Evolutionary conservation across 2,113 vertebrate species (phyloP), one percentile per base, ranked within the genome.

Genomic region (Alectura lathami): DNA sequence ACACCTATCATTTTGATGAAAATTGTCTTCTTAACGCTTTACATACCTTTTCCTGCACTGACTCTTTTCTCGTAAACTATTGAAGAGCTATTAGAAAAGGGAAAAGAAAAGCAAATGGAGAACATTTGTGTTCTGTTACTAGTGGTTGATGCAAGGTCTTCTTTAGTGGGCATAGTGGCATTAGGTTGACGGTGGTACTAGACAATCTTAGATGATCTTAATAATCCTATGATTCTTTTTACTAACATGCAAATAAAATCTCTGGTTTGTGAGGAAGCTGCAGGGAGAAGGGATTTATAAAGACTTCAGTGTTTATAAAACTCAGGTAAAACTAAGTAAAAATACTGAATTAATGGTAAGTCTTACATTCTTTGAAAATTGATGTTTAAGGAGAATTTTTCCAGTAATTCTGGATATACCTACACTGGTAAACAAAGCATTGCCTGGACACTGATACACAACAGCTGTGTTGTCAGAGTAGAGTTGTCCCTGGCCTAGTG

Each of bases 21-120:
- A 56, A 13, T 6, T 54, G 1, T 16, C 27, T 70, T 15, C n/a
- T 45, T 75, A 26, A 7, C 0, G 0, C 17, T 92, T 85, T 67
- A 43, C 20, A 18, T 43, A 23, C 2, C 9, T 53, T 43, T 74
- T 5, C 23, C 23, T 66, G 11, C 14, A 22, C 16, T 54, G 17
- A 30, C 6, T 54, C 29, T 68, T 73, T 72, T 68, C 24, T 45
- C 14, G 7, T 47, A 40, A 17, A 64, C 11, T 53, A 6, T 22
- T 54, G 29, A 64, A 4, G 5, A 5, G 16, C 9, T 13, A 29
- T 17, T 27, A 34, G 6, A 40, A 60, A 56, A 29, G 3, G 8
- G 4, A 76, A 78, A 79, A 76, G 6, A 36, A 17, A 80, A 91
- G 26, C 1, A 10, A 40, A 77, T 67, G 13, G 22, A 54, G 36